Base-by-base conservation (phyloP, 2,888 invertebrate species). In the Limenitis camilla region DNA sequence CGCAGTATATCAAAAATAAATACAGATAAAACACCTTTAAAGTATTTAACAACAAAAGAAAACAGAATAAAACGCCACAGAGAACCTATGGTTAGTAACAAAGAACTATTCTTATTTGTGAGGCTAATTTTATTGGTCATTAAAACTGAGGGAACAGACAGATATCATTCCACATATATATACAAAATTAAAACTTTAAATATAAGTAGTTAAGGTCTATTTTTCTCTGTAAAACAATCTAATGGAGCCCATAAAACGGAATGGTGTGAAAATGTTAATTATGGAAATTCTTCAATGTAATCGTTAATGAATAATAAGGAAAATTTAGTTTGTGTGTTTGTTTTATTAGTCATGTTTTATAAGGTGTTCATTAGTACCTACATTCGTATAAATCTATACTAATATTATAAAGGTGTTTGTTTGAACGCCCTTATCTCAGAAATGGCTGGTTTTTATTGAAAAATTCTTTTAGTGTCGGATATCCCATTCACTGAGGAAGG, bases 91-190 rank as follows among this genome's bases (percentile, higher is more conserved):
- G 42, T 35, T 40, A 46, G 42, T 53, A 53, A 53, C 55, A 56
- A 57, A 52, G 46, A 58, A 30, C 40, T 35, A 49, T 50, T 50
- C 52, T 52, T 49, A 53, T 53, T 57, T 52, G 47, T n/a, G n/a
- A 54, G 45, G 54, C 47, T 57, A 59, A 57, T 59, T 57, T 54
- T 59, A 59, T 59, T 59, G 59, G 54, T 52, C 52, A 54, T 57
- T 59, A 54, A 52, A 54, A 48, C 40, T 47, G 39, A 54, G 41
- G 48, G 38, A 47, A 33, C 44, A 36, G 38, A 56, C 53, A 51
- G 52, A 54, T 52, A 44, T 29, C 19, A 32, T 30, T 19, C 28
- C 11, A 8, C 9, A 28, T 3, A 10, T n/a, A n/a, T 8, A 9
- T 5, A 5, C 27, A 43, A 47, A n/a, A 27, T 3, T n/a, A 28